Evolutionary conservation across 2,797 vertebrate genomes (phyloP).

Genomic region (Sarcophilus harrisii): DNA sequence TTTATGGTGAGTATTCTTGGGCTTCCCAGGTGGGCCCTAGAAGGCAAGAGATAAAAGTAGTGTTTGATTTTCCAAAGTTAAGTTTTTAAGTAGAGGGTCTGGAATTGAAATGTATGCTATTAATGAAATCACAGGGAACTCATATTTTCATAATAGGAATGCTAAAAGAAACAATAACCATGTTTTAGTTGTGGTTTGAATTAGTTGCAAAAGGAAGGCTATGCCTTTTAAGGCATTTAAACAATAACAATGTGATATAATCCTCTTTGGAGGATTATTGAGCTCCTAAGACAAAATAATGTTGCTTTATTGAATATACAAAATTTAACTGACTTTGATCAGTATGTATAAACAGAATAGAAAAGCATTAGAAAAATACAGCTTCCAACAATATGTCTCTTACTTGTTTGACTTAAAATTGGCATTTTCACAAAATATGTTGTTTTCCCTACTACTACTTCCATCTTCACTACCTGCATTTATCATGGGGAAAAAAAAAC

Average conservation of each 20-base stretch:
- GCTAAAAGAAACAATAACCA: not conserved
- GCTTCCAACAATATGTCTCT: not conserved
- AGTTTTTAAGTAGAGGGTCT: not conserved
- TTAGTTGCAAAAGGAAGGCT: not conserved
- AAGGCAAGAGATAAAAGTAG: not conserved
- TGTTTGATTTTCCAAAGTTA: not conserved
- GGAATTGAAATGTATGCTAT: fast-evolving
- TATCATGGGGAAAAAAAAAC: not conserved
- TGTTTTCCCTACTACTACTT: not conserved
- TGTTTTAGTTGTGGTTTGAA: not conserved
- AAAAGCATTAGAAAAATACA: not conserved
- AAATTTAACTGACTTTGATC: not conserved
- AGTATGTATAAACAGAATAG: not conserved
- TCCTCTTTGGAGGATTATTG: not conserved
- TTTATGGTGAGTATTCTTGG: not conserved
- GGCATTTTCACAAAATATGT: not conserved
- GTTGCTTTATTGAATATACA: not conserved
- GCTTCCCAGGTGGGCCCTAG: not conserved
- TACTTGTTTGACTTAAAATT: not conserved
- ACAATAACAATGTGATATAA: not conserved
- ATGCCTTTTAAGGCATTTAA: not conserved
- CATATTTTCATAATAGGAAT: not conserved
- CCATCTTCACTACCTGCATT: not conserved
- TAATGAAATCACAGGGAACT: not conserved
- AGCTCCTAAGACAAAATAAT: not conserved